Conservation (phyloP, 2,797 vertebrate species). For the Phylloscopus collybita region DNA sequence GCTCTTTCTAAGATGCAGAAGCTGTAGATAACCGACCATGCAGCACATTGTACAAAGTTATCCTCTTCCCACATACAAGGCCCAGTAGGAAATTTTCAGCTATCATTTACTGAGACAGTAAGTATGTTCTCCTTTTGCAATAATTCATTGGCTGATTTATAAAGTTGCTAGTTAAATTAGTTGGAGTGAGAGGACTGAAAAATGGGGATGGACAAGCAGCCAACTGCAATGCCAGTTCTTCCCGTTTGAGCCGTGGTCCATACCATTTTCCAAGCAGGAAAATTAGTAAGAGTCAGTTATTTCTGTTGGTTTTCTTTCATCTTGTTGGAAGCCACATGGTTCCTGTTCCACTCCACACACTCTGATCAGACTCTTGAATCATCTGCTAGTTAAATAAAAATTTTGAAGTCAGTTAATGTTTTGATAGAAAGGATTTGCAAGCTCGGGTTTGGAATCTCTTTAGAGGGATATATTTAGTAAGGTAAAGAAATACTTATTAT, state of each 20-base stretch:
- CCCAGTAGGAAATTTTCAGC: slow-evolving; percentile 31
- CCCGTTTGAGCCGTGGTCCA: neutral
- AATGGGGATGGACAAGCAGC: neutral
- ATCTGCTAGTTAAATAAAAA: slow-evolving; percentile 3
- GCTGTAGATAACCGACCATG: neutral
- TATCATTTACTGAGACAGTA: slow-evolving; percentile 45
- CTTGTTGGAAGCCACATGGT: neutral
- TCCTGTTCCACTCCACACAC: neutral
- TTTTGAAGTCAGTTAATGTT: neutral
- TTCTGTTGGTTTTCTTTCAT: neutral
- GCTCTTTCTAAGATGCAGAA: neutral
- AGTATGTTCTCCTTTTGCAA: slow-evolving; percentile 53
- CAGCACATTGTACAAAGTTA: slow-evolving; percentile 9
- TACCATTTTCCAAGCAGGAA: slow-evolving; percentile 4
- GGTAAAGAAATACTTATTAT: neutral
- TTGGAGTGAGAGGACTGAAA: slow-evolving; percentile 30
- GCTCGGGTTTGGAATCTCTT: neutral
- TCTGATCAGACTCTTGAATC: neutral
- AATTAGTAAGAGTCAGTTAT: neutral
- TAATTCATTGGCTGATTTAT: slow-evolving; percentile 38
- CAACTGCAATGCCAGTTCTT: slow-evolving; percentile 43
- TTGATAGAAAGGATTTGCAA: neutral
- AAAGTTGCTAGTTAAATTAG: slow-evolving; percentile 46
- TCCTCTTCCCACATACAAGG: slow-evolving; percentile 18
- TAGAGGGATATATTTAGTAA: neutral